These are phyloP conservation scores for Alfaro cultratus DNA, from an alignment of 2,797 vertebrate species.

Conservation along the genomic window DNA sequence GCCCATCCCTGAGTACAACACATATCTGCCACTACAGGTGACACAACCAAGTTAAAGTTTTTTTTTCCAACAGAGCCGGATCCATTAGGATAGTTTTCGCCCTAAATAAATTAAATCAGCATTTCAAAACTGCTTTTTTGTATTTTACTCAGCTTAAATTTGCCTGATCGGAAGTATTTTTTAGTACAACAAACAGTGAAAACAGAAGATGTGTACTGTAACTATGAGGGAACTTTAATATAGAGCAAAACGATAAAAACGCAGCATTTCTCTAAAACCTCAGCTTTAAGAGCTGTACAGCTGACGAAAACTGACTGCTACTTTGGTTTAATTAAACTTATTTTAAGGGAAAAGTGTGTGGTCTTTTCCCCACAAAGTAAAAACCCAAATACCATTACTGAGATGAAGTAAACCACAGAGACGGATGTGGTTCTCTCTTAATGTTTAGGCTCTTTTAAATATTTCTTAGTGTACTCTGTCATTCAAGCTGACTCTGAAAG, in stretches of 20 bases:
- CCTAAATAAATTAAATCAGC: background rate
- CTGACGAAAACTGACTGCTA: slow-evolving; percentile 38
- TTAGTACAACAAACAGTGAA: background rate
- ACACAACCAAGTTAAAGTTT: background rate
- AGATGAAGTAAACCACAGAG: slow-evolving; percentile 57
- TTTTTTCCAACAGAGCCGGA: background rate
- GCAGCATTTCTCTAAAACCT: slow-evolving; percentile 30
- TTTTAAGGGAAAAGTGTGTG: slow-evolving; percentile 67
- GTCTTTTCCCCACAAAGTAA: slow-evolving; percentile 60
- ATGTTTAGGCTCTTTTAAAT: slow-evolving; percentile 49
- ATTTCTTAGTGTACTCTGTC: slow-evolving; percentile 41
- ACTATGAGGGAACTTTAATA: background rate
- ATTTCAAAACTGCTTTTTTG: background rate
- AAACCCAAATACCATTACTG: slow-evolving; percentile 51
- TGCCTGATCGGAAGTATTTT: background rate
- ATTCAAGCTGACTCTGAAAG: slow-evolving; percentile 34
- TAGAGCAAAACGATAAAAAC: background rate
- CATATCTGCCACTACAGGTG: background rate
- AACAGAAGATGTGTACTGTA: background rate
- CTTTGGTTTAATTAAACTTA: slow-evolving; percentile 60
- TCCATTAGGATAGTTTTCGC: background rate
- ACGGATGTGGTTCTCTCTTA: slow-evolving; percentile 55
- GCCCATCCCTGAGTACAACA: no score
- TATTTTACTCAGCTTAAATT: background rate
- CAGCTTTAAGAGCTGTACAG: slow-evolving; percentile 18